Percentiles rank a stretch among this genome's conserved stretches.
Evolutionary conservation across 2,797 vertebrate species (phyloP).

Genomic region (Orestias chungarensis): DNA sequence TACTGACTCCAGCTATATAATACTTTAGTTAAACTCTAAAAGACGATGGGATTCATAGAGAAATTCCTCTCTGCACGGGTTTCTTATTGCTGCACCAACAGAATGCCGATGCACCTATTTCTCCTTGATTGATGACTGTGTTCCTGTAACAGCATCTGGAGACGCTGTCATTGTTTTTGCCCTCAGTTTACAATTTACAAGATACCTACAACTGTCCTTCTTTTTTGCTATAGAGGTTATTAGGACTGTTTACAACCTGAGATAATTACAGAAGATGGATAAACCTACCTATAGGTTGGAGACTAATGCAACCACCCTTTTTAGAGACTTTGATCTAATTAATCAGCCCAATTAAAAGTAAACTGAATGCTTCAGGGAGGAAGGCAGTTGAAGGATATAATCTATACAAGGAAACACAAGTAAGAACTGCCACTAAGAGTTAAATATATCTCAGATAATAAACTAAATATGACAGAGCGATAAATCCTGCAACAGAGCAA

Average conservation of each 20-base stretch:
- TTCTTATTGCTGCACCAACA: background rate
- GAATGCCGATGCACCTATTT: conserved; percentile 1
- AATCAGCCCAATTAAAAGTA: background rate
- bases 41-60: background rate
- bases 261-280: conserved; percentile 7
- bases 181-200: conserved; percentile 12
- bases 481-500: too few relatives aligned
- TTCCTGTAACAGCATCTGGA: conserved; percentile 7
- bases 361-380: background rate
- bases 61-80: background rate
- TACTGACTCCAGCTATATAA: too few relatives aligned
- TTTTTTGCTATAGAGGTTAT: conserved; percentile 2
- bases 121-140: background rate
- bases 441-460: too few relatives aligned
- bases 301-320: background rate
- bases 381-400: too few relatives aligned
- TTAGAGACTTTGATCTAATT: background rate
- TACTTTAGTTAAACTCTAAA: background rate
- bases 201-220: background rate
- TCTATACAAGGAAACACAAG: too few relatives aligned
- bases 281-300: background rate
- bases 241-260: conserved; percentile 5
- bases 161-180: background rate
- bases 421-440: background rate
- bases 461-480: too few relatives aligned